These are phyloP conservation scores for Rhyacophila evoluta DNA, from an alignment of 2,888 invertebrate genomes.

Conservation along the genomic window DNA sequence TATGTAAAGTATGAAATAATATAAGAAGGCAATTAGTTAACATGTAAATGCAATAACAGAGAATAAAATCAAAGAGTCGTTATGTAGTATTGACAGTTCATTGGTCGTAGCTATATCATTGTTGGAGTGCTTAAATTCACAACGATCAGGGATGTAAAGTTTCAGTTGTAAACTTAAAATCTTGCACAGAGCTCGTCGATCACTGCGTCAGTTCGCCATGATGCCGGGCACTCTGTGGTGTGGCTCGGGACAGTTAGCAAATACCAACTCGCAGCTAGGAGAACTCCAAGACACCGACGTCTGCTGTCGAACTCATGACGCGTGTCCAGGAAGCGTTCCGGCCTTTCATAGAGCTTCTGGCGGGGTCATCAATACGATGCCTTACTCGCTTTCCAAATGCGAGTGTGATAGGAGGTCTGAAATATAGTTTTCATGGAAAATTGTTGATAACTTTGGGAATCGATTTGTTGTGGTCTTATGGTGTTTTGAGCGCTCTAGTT, in stretches of 20 bases:
- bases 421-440: neutral
- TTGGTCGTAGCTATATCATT: too few species aligned
- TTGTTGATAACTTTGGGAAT: neutral
- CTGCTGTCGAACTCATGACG: constrained; percentile 82
- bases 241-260: constrained; percentile 73
- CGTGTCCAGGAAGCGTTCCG: constrained; percentile 75
- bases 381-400: constrained; percentile 82
- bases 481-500: neutral
- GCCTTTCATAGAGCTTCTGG: constrained; percentile 72
- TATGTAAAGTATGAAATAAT: too few species aligned
- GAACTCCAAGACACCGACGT: constrained; percentile 68
- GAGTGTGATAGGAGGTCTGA: constrained; percentile 79
- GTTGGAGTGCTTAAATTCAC: too few species aligned
- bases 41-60: too few species aligned
- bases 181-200: constrained; percentile 56
- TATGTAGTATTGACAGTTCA: too few species aligned
- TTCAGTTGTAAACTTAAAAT: neutral
- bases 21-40: too few species aligned
- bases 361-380: constrained; percentile 76
- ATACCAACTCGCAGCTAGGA: constrained; percentile 74
- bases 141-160: too few species aligned
- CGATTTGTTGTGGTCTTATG: neutral
- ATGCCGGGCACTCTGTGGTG: constrained; percentile 82
- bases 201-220: constrained; percentile 70
- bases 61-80: too few species aligned